Evolutionary conservation across 2,797 vertebrate genomes (phyloP).

Genomic region (Tangara arthus): DNA sequence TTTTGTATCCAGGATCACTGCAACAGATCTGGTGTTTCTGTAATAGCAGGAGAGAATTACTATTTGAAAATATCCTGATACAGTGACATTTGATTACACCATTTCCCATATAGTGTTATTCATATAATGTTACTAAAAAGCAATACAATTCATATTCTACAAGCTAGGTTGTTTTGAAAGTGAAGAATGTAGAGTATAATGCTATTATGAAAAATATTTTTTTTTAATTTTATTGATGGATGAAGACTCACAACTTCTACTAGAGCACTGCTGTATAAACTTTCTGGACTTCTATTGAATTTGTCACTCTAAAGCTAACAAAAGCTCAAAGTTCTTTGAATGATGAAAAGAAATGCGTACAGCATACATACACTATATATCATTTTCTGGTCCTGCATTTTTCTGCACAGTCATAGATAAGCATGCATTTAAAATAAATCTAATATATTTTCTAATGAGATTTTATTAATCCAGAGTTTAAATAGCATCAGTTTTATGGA

Average conservation of each 20-base stretch:
- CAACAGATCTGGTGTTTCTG: neutral
- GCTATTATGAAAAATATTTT: neutral
- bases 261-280: neutral
- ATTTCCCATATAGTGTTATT: neutral
- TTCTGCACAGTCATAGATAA: neutral
- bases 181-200: neutral
- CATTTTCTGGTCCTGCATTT: neutral
- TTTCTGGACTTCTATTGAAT: neutral
- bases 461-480: neutral
- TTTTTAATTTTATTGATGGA: neutral
- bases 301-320: neutral
- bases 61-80: neutral
- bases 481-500: neutral
- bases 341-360: neutral
- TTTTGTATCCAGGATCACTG: neutral
- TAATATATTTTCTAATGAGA: neutral
- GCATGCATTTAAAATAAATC: neutral
- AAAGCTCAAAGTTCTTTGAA: neutral
- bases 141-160: neutral
- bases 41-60: neutral
- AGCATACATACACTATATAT: accelerated
- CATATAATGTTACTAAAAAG: neutral
- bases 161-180: neutral
- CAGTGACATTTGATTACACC: neutral
- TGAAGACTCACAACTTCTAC: neutral